phyloP scores from a whole-genome alignment of 2,888 invertebrate genomes.

The Lasioglossum marginatum region DNA sequence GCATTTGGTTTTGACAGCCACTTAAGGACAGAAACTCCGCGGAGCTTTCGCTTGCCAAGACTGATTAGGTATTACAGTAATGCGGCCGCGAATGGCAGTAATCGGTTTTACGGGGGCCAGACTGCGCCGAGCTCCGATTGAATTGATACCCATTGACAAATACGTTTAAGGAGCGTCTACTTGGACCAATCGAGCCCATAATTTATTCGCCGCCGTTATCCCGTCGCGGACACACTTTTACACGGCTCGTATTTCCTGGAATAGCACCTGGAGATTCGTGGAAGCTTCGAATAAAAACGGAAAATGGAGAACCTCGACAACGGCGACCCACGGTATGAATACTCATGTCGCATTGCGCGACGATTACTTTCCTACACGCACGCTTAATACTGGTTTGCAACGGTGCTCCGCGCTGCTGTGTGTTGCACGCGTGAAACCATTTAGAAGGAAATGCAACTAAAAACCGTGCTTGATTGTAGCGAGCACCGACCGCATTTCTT shows the following conservation, averaged over 20 bases:
- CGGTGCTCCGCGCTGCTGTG: neutral
- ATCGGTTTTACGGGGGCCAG: slow-evolving; percentile 42
- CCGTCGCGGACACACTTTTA: slow-evolving; percentile 2
- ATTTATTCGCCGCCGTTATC: slow-evolving; percentile 25
- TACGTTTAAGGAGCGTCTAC: slow-evolving; percentile 42
- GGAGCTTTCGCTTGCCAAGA: slow-evolving; percentile 43
- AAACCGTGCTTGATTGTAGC: slow-evolving; percentile 36
- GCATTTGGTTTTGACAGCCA: slow-evolving; percentile 49
- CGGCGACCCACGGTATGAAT: slow-evolving; percentile 12
- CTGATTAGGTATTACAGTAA: slow-evolving; percentile 55
- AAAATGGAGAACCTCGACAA: neutral
- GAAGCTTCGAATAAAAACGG: neutral
- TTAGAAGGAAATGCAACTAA: slow-evolving; percentile 45
- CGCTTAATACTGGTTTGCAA: neutral
- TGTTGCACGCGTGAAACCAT: slow-evolving; percentile 40
- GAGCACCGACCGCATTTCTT: neutral
- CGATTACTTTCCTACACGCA: slow-evolving; percentile 11
- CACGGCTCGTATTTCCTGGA: neutral
- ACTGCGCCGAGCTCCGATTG: slow-evolving; percentile 20
- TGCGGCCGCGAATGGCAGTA: slow-evolving; percentile 40
- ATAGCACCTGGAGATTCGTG: neutral
- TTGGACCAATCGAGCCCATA: slow-evolving; percentile 37
- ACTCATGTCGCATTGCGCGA: slow-evolving; percentile 13
- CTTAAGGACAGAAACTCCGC: slow-evolving; percentile 36
- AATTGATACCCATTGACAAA: slow-evolving; percentile 51